phyloP scores from a whole-genome alignment of 2,113 vertebrate species.

The Danio rerio region GRCz12tu NC_133197.1:10582001-10582500 shows the following conservation, averaged over 20 bases:
- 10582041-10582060: conserved; percentile 78
- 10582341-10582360: conserved; percentile 78
- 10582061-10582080: conserved; percentile 85
- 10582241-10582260: conserved; percentile 90
- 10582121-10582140: conserved; percentile 86
- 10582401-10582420: too few species aligned
- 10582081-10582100: conserved; percentile 80
- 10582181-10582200: background rate
- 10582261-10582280: conserved; percentile 92
- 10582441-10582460: too few species aligned
- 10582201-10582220: background rate
- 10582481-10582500: conserved; percentile 85
- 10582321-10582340: conserved; percentile 83
- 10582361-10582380: conserved; percentile 86
- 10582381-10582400: conserved; percentile 68
- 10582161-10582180: conserved; percentile 7
- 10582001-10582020: background rate
- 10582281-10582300: conserved; percentile 88
- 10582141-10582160: conserved; percentile 77
- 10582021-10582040: background rate
- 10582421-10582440: too few species aligned
- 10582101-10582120: conserved; percentile 85
- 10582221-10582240: conserved; percentile 89
- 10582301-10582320: conserved; percentile 94
- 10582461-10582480: conserved; percentile 79